These are phyloP conservation scores for Lissonota sp. DNA, from an alignment of 2,888 invertebrate species.

Conservation along the genomic window DNA sequence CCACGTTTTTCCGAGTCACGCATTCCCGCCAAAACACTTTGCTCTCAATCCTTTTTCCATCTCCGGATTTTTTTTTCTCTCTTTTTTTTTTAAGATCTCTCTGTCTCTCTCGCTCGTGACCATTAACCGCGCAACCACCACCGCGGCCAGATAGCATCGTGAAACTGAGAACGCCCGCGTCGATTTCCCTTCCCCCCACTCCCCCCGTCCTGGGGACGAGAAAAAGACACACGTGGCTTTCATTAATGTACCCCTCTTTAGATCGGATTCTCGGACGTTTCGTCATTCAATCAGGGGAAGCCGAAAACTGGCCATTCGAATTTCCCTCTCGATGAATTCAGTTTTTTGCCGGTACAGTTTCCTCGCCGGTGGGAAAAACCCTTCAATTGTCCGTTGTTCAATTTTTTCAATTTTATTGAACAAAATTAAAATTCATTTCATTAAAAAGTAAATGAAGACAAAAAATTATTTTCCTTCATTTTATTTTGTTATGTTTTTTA, in stretches of 20 bases:
- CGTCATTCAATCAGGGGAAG: conserved; percentile 5
- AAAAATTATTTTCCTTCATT: too few relatives aligned
- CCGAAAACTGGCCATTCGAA: too few relatives aligned
- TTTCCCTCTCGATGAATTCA: too few relatives aligned
- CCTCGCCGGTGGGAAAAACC: too few relatives aligned
- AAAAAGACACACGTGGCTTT: conserved; percentile 52
- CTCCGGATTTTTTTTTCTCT: conserved; percentile 32
- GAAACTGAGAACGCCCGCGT: conserved; percentile 56
- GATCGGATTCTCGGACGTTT: conserved; percentile 20
- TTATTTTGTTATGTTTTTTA: too few relatives aligned
- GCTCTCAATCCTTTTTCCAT: conserved; percentile 41
- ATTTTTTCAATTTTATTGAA: too few relatives aligned
- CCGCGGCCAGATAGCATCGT: conserved; percentile 49
- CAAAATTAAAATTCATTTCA: too few relatives aligned
- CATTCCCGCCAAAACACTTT: conserved; percentile 65
- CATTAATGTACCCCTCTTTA: conserved; percentile 31
- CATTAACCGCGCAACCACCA: conserved; percentile 51
- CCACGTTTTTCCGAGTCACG: conserved; percentile 62
- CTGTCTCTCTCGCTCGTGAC: conserved; percentile 18
- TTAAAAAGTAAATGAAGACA: too few relatives aligned
- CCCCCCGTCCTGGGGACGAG: neutral
- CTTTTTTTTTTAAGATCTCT: conserved; percentile 4
- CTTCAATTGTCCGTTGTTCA: too few relatives aligned
- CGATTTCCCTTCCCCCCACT: conserved; percentile 29
- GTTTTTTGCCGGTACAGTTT: too few relatives aligned